Conservation (phyloP, 2,797 vertebrate genomes). For the Thripadectes ignobilis region DNA sequence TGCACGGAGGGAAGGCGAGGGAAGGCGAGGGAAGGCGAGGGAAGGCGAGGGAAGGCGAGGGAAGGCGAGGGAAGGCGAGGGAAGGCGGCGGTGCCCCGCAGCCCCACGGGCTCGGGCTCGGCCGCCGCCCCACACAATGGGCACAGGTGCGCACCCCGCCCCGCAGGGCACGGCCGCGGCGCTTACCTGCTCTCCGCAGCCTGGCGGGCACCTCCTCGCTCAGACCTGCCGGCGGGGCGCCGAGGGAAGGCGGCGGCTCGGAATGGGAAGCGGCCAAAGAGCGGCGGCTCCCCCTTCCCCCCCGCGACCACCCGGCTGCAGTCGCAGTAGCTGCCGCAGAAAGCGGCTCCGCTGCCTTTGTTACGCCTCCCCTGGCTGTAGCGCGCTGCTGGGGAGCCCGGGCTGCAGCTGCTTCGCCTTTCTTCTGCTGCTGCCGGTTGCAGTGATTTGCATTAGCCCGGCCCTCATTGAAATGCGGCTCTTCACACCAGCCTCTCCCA, state of each 20-base stretch:
- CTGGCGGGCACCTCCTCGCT: not conserved
- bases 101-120: not conserved
- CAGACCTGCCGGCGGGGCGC: not conserved
- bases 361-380: conserved; percentile 70
- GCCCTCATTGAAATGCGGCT: conserved; percentile 83
- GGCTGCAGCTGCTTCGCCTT: conserved; percentile 75
- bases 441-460: conserved; percentile 83
- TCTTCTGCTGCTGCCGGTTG: conserved; percentile 73
- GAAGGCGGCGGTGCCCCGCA: too few species aligned
- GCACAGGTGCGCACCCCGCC: conserved; percentile 12
- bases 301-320: not conserved
- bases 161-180: not conserved
- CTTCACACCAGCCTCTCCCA: conserved; percentile 76
- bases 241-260: not conserved
- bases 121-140: conserved; percentile 21
- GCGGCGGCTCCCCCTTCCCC: not conserved
- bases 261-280: not conserved
- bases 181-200: conserved; percentile 28
- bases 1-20: not conserved
- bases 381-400: conserved; percentile 53
- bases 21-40: too few species aligned
- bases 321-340: conserved; percentile 44
- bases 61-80: too few species aligned
- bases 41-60: not conserved
- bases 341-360: conserved; percentile 73